Evolutionary conservation across 2,113 vertebrate species (phyloP), one percentile per base, ranked within the genome.

Genomic region (Leucopsar rothschildi): DNA sequence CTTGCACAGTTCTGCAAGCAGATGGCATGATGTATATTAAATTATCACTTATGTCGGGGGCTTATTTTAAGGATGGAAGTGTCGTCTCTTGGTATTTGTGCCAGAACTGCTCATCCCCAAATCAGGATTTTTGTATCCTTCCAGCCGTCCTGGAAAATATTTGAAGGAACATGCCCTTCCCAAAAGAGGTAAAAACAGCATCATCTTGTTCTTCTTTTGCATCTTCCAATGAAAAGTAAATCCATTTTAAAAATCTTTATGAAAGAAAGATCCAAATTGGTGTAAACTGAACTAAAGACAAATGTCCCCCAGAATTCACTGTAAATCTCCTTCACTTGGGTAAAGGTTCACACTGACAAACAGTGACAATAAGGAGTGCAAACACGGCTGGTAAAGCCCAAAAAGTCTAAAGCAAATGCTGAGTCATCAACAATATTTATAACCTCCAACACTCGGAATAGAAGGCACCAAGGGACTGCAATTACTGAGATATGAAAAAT

Each of bases 11-110:
- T 82, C 88, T 63, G 90, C 81, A 88, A 92, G 93, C 95, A 97
- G 96, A 97, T 97, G 95, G 95, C 47, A 92, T 88, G 94, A 96
- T 88, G 94, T 96, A 96, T 96, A 96, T 95, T 96, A 97, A 96
- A 95, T 96, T 96, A 95, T 95, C 95, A 95, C 95, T 96, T 97
- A 93, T 95, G 95, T 93, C 44, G 92, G 80, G 95, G 93, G 93
- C 93, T 95, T 96, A 95, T 97, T 95, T 96, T 96, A 95, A 95
- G 93, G 93, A 97, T 94, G 88, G 72, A 92, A 95, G 90, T 95
- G 95, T 96, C 77, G 80, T 94, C 90, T 96, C 93, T 92, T 90
- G 93, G 88, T 90, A 86, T 88, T 84, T 92, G 80, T 94, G 92
- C 94, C 95, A 97, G 93, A 96, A 96, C 90, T 96, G 94, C 95